phyloP scores from a whole-genome alignment of 2,797 vertebrate genomes.

The Eurystomus glaucurus region DNA sequence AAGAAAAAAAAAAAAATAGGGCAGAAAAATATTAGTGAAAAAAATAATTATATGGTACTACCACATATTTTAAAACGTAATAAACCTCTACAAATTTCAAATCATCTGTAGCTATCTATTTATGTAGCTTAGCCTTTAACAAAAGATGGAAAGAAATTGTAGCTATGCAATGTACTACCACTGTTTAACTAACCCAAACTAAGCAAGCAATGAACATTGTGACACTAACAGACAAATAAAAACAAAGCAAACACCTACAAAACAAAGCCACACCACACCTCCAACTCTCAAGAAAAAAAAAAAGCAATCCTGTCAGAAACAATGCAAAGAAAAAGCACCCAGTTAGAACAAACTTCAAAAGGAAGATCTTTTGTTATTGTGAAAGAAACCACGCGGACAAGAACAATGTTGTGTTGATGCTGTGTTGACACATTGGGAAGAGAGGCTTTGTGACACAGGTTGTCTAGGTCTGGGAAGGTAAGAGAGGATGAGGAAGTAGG shows the following conservation, averaged over 20 bases:
- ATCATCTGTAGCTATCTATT: background rate
- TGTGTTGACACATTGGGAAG: background rate
- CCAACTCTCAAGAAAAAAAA: too few relatives aligned
- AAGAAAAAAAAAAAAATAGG: background rate
- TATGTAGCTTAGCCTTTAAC: background rate
- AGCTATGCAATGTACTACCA: background rate
- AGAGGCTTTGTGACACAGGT: background rate
- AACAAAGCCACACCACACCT: fast-evolving
- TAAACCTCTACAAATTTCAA: background rate
- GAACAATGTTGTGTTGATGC: background rate
- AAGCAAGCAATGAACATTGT: background rate
- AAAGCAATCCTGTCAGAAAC: background rate
- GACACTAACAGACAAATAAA: background rate
- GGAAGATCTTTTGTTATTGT: background rate
- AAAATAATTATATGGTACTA: background rate
- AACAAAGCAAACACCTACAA: too few relatives aligned
- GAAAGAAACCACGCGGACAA: background rate
- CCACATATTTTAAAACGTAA: background rate
- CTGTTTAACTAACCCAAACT: background rate
- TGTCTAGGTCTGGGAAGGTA: background rate
- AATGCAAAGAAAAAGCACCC: background rate
- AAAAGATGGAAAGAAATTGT: background rate
- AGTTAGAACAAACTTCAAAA: background rate
- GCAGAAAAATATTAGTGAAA: background rate
- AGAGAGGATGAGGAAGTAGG: background rate